Evolutionary conservation across 2,888 invertebrate species (phyloP), one percentile per base, ranked within the genome.

Genomic region (Sturmia bella): DNA sequence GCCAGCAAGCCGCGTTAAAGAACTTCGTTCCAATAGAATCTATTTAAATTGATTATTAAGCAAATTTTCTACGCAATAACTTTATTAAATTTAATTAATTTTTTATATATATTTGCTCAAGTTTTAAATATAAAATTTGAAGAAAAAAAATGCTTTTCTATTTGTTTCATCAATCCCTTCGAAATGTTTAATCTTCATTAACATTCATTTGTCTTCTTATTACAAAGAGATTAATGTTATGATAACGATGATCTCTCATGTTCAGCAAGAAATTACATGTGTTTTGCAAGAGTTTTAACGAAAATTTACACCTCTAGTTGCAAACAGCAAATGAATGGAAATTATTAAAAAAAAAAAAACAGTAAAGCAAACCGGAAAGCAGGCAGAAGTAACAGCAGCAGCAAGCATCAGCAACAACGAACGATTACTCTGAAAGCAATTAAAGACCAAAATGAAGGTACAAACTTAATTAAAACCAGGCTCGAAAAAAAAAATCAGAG

Each of bases 391-490:
- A 13, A 43, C 6, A 32, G 11, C 24, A 27, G 1, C 15, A 66
- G 15, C 15, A 21, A 32, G 3, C 2, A 32, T 54, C 39, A 7
- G 37, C 37, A 12, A 27, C 1, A 32, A 32, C 1, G 32, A 50
- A 41, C 56, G 37, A 78, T 82, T 75, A 78, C 70, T 82, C 66
- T 74, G 75, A 82, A 82, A 75, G 78, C 59, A 74, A 82, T 82
- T 82, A 74, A 78, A 63, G 32, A 21, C 21, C 48, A 37, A 70
- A 52, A 32, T 63, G 64, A 37, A 69, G 50, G 37, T 54, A 57
- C 37, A 61, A 70, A 70, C 70, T 59, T 56, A 68, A 77, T 73
- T 73, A 76, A 76, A 69, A 32, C n/a, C 39, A 50, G 43, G 27
- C 6, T 41, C 15, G 13, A 45, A 11, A 41, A 56, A 32, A 0